These are phyloP conservation scores for Drosophila villosipedis DNA, from an alignment of 2,888 invertebrate genomes.

Conservation along the genomic window DNA sequence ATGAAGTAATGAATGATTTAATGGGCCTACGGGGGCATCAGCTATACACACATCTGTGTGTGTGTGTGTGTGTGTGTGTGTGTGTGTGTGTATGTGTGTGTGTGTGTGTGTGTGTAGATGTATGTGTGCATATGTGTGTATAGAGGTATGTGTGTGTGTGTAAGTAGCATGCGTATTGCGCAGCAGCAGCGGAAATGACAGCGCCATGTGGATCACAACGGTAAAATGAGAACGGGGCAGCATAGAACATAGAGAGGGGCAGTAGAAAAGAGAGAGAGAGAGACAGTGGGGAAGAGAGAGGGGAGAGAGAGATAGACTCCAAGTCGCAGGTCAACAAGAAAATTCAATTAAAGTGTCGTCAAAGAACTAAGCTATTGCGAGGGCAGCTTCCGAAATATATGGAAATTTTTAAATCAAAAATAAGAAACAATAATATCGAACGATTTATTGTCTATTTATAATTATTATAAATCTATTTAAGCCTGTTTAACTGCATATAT, in stretches of 20 bases:
- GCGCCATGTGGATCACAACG: slow-evolving; percentile 63
- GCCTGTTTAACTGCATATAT: neutral
- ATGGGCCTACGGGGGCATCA: slow-evolving; percentile 11
- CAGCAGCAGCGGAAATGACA: slow-evolving; percentile 58
- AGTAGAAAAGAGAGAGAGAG: neutral
- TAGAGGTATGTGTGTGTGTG: neutral
- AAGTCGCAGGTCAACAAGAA: slow-evolving; percentile 51
- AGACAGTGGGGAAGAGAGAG: neutral
- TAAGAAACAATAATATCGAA: neutral
- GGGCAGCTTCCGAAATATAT: neutral
- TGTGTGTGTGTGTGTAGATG: no score
- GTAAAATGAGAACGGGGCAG: slow-evolving; percentile 38
- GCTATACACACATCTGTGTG: neutral
- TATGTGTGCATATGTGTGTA: no score
- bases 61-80: neutral
- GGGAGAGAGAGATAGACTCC: slow-evolving; percentile 1
- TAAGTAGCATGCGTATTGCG: slow-evolving; percentile 35
- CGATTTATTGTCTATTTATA: neutral
- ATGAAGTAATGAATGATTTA: slow-evolving; percentile 57
- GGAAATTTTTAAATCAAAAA: neutral
- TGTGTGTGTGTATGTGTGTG: neutral
- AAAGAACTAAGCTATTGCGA: slow-evolving; percentile 26
- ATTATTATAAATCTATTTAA: no score
- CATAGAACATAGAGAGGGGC: neutral
- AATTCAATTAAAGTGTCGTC: slow-evolving; percentile 39